These are phyloP conservation scores for Heptranchias perlo DNA, from an alignment of 2,113 vertebrate genomes.

Conservation along the genomic window DNA sequence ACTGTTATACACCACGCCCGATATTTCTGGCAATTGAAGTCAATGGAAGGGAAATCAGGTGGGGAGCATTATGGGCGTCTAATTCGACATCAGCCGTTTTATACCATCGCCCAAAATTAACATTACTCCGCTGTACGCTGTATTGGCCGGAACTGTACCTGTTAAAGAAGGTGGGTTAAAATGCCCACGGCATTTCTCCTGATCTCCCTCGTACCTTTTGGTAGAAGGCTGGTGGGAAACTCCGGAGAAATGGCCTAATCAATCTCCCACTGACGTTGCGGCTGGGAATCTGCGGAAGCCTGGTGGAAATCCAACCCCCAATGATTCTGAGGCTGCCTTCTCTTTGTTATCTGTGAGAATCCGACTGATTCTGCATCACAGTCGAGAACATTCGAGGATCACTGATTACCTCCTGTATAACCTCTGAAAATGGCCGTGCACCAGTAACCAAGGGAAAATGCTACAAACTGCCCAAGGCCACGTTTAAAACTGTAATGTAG, in stretches of 20 bases:
- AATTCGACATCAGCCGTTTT: not conserved
- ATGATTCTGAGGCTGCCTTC: not conserved
- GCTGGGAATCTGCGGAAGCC: not conserved
- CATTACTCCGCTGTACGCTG: not conserved
- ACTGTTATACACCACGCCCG: too few relatives aligned
- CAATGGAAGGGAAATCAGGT: not conserved
- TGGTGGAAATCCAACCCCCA: not conserved
- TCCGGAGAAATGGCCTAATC: not conserved
- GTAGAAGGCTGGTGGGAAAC: not conserved
- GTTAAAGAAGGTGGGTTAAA: not conserved
- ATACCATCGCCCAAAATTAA: not conserved
- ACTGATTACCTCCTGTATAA: not conserved
- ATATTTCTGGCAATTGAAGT: not conserved
- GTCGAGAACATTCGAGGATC: not conserved
- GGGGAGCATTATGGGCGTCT: not conserved
- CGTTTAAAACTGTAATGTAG: not conserved
- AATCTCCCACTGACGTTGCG: not conserved
- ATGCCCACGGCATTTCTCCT: too few relatives aligned
- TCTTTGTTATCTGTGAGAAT: too few relatives aligned
- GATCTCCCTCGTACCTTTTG: not conserved
- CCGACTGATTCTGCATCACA: not conserved
- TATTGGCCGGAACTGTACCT: not conserved
- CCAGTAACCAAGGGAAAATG: not conserved
- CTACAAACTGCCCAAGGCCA: not conserved
- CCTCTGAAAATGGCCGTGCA: not conserved